Evolutionary conservation across 2,797 vertebrate species (phyloP).

Genomic region (Eulemur coronatus): DNA sequence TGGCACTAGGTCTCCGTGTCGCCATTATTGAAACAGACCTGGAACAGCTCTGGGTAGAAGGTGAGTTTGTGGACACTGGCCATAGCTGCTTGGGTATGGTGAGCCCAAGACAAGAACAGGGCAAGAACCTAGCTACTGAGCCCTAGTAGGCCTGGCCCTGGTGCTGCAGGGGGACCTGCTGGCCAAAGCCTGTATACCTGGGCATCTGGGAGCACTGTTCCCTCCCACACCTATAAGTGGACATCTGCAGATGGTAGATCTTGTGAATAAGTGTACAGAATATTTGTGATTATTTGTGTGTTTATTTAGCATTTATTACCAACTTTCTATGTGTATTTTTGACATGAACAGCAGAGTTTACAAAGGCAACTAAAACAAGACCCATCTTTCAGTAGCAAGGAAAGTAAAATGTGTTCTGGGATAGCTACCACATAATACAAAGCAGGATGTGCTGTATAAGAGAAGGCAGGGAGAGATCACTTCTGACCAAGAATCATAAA

Average conservation of each 20-base stretch:
- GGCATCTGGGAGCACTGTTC: neutral
- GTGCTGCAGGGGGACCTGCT: neutral
- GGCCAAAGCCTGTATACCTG: neutral
- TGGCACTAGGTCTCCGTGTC: slow-evolving; percentile 95
- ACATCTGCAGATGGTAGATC: neutral
- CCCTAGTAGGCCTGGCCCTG: neutral
- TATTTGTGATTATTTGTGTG: neutral
- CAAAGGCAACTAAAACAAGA: slow-evolving; percentile 7
- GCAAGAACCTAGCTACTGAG: neutral
- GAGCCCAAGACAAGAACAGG: neutral
- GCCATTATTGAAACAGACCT: slow-evolving; percentile 97
- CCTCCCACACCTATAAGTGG: neutral
- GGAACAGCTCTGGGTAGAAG: slow-evolving; percentile 99
- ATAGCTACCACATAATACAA: neutral
- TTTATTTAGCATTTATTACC: neutral
- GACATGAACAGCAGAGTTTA: neutral
- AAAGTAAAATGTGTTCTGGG: slow-evolving; percentile 22
- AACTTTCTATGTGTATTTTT: neutral
- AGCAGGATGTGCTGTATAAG: neutral
- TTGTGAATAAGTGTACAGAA: neutral
- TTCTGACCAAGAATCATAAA: neutral
- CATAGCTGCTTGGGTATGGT: neutral
- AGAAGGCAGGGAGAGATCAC: neutral
- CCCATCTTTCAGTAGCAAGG: slow-evolving; percentile 33
- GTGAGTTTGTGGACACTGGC: slow-evolving; percentile 83